Evolutionary conservation across 1,140 invertebrate genomes (phyloP), one percentile per base, ranked within the genome.

Genomic region (Phymorhynchus buccinoides): DNA sequence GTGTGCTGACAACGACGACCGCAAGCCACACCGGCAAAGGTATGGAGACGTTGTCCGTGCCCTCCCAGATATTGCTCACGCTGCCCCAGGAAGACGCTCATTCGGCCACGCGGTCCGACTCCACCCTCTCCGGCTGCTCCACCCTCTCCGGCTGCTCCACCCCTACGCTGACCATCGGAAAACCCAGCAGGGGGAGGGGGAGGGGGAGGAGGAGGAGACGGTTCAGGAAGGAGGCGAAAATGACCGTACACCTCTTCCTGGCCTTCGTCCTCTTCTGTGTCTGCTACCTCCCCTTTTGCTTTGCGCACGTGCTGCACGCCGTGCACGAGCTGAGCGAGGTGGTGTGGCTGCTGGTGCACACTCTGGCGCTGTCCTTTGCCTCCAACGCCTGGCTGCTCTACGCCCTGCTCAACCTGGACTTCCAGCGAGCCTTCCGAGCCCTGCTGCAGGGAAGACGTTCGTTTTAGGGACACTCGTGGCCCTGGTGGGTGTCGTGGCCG

Each of bases 321-420:
- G 27, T 27, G 14, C n/a, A 30, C 42, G 9, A 1, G n/a, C 7
- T 82, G 85, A 30, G 62, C 22, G 35, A 68, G 22, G 80, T 83
- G 12, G 44, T 39, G 6, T 86, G 85, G 85, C 85, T 86, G 9
- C 6, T 80, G 1, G 1, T 86, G n/a, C 62, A 75, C 80, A 86
- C 85, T 1, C 41, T 83, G 22, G 66, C 42, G 4, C 44, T 78
- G 14, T 86, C 85, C 48, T 86, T 86, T 22, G 80, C 80, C 1
- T 82, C 85, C 32, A 82, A 73, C 68, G 39, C 80, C n/a, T 86
- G 85, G 85, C 30, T 86, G 27, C 2, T 86, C 22, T 86, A 86
- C 41, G 85, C 79, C 4, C 30, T 86, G 32, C 73, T 86, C 30
- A 86, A 86, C 37, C 73, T 27, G 14, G 80, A 86, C 1, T 83